phyloP scores from a whole-genome alignment of 2,113 vertebrate species.

The Psilopsiagon aymara region DNA sequence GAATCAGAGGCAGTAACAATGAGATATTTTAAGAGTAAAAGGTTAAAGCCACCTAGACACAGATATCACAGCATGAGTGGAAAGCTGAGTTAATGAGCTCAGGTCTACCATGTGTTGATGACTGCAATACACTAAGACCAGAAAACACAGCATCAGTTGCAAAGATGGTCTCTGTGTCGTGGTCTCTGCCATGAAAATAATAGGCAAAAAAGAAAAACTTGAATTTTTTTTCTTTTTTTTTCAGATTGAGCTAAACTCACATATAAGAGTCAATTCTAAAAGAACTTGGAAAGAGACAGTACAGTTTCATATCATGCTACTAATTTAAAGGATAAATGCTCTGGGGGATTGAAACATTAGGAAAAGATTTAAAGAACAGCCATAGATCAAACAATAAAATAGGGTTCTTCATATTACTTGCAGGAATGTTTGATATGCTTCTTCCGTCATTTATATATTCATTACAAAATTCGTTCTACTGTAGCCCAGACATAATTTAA shows the following conservation, averaged over 20 bases:
- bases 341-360: neutral
- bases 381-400: neutral
- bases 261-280: neutral
- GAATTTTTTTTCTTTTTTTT: neutral
- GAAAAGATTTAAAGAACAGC: neutral
- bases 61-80: neutral
- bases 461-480: neutral
- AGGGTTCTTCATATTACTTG: neutral
- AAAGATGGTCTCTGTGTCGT: neutral
- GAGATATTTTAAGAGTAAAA: neutral
- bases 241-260: accelerated
- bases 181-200: neutral
- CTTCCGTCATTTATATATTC: neutral
- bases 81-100: neutral
- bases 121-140: neutral
- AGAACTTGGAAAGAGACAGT: neutral
- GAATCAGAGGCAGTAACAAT: neutral
- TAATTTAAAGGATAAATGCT: neutral
- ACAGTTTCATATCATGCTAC: neutral
- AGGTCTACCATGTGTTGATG: neutral
- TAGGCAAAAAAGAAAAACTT: neutral
- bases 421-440: neutral
- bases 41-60: neutral
- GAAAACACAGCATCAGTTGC: neutral
- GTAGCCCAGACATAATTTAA: neutral